A percentile compares a stretch with the other conserved stretches of the same genome.
These are phyloP conservation scores for Streblospio benedicti DNA, from an alignment of 1,140 invertebrate genomes.

Conservation along the genomic window DNA sequence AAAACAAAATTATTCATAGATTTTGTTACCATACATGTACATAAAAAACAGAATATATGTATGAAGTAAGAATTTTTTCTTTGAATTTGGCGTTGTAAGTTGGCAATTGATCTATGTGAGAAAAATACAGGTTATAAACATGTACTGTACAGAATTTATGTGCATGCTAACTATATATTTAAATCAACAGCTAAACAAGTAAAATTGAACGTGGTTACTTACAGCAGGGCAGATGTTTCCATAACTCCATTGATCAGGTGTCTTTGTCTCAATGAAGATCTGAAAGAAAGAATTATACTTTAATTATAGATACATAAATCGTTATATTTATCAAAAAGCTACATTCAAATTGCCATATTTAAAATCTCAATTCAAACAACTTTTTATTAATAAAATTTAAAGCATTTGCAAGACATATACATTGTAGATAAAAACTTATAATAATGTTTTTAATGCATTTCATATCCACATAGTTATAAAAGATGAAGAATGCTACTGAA, in stretches of 20 bases:
- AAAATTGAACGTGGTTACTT: background rate
- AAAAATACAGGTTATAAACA: background rate
- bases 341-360: too few species aligned
- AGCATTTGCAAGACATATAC: too few species aligned
- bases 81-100: background rate
- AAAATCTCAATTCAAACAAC: too few species aligned
- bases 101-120: background rate
- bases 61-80: background rate
- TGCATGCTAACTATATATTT: background rate
- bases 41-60: background rate
- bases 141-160: background rate
- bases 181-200: background rate
- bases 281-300: conserved; percentile 11
- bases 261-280: conserved; percentile 24
- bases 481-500: conserved; percentile 9
- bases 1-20: background rate
- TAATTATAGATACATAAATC: background rate
- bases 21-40: too few species aligned
- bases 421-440: too few species aligned
- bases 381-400: too few species aligned
- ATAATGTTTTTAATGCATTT: too few species aligned
- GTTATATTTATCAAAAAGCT: too few species aligned
- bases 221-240: conserved; percentile 32
- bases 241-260: conserved; percentile 32
- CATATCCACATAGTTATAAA: too few species aligned